Conservation (phyloP, 2,888 invertebrate genomes). For the Coelinius sp. region DNA sequence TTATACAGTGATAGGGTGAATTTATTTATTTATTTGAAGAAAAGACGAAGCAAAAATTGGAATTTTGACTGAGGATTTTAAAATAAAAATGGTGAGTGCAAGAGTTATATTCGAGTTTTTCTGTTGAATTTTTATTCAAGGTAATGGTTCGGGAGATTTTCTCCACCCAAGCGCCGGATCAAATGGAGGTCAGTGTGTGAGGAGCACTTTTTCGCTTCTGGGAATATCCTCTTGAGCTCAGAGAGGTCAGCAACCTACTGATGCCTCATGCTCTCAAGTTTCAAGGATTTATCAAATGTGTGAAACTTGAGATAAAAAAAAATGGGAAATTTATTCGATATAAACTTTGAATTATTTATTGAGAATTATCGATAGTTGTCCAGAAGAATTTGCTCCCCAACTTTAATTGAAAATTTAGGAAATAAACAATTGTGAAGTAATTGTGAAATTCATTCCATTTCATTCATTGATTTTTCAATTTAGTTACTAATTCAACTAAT, state of each 20-base stretch:
- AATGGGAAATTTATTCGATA: too few species aligned
- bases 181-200: constrained; percentile 70
- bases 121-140: constrained; percentile 3
- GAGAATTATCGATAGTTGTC: too few species aligned
- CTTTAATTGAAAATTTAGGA: too few species aligned
- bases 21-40: constrained; percentile 33
- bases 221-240: constrained; percentile 49
- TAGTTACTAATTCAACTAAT: too few species aligned
- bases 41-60: not conserved
- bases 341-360: too few species aligned
- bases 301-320: not conserved
- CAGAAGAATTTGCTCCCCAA: too few species aligned
- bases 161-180: constrained; percentile 38
- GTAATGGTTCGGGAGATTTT: not conserved
- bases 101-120: constrained; percentile 20
- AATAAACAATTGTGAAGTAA: too few species aligned
- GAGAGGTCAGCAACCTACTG: constrained; percentile 60
- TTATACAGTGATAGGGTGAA: constrained; percentile 45
- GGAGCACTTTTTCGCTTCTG: constrained; percentile 56
- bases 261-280: constrained; percentile 41
- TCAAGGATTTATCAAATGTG: constrained; percentile 7
- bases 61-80: constrained; percentile 19
- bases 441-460: too few species aligned
- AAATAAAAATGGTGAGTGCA: constrained; percentile 33
- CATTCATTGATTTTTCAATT: too few species aligned